A percentile compares a stretch with the other conserved stretches of the same genome.
Evolutionary conservation across 2,797 vertebrate genomes (phyloP).

Genomic region (Borostomias antarcticus): DNA sequence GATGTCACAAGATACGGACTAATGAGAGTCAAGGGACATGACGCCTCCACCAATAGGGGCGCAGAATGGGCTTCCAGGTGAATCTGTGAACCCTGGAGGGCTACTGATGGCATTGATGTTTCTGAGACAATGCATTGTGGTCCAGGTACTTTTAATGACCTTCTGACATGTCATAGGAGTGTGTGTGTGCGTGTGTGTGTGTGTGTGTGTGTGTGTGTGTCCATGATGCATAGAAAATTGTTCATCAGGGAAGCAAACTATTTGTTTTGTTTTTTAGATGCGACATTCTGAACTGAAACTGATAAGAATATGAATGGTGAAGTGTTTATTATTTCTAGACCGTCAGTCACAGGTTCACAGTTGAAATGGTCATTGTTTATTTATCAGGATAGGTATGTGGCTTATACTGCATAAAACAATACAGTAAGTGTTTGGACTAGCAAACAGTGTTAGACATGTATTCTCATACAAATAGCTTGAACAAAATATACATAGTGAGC

Average conservation of each 20-base stretch:
- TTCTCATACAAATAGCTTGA: background rate
- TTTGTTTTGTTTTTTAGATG: background rate
- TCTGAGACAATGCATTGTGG: background rate
- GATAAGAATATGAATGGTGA: background rate
- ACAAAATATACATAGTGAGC: background rate
- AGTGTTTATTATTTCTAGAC: too few species aligned
- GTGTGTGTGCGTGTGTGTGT: conserved; percentile 2
- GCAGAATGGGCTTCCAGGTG: too few species aligned
- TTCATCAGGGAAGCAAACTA: background rate
- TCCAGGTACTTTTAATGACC: background rate
- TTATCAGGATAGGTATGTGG: background rate
- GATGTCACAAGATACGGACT: conserved; percentile 19
- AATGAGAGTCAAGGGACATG: conserved; percentile 28
- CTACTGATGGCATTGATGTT: too few species aligned
- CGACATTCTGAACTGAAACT: background rate
- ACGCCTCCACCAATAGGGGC: background rate
- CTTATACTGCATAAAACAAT: background rate
- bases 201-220: background rate
- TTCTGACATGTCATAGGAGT: background rate
- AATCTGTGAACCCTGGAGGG: too few species aligned
- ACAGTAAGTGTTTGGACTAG: background rate
- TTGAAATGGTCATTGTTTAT: background rate
- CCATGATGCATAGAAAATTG: background rate
- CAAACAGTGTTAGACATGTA: background rate
- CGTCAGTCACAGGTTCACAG: background rate